Evolutionary conservation across 2,113 vertebrate genomes (phyloP).

Genomic region (Panthera uncia): DNA sequence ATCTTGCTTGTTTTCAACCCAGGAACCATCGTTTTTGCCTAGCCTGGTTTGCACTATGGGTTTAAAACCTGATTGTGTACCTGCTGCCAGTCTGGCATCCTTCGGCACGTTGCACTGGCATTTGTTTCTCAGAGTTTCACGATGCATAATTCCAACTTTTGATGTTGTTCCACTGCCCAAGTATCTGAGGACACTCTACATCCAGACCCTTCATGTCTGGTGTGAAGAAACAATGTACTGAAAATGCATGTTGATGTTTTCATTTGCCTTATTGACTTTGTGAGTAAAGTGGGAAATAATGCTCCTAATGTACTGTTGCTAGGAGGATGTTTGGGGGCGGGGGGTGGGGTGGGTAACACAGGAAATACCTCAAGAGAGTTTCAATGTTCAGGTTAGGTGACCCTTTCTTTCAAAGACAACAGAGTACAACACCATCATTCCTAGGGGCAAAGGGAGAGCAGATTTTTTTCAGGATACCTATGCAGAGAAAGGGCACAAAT

Average conservation of each 20-base stretch:
- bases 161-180: not conserved
- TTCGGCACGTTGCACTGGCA: not conserved
- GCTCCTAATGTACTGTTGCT: not conserved
- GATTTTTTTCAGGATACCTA: not conserved
- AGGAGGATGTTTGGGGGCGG: not conserved
- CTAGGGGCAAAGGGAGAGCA: not conserved
- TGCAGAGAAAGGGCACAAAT: not conserved
- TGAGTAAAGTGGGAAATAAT: slow-evolving; percentile 42
- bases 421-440: not conserved
- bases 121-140: not conserved
- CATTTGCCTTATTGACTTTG: slow-evolving; percentile 53
- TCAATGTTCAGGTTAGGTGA: not conserved
- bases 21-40: not conserved
- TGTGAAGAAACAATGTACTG: not conserved
- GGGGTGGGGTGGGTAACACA: not conserved
- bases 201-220: not conserved
- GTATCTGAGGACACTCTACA: not conserved
- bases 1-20: not conserved
- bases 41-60: not conserved
- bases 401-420: slow-evolving; percentile 4
- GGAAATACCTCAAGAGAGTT: slow-evolving; percentile 10
- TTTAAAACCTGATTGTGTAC: not conserved
- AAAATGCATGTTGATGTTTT: not conserved
- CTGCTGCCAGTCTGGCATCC: not conserved
- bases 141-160: not conserved